phyloP scores from a whole-genome alignment of 2,797 vertebrate genomes.

The Chrysolophus pictus region DNA sequence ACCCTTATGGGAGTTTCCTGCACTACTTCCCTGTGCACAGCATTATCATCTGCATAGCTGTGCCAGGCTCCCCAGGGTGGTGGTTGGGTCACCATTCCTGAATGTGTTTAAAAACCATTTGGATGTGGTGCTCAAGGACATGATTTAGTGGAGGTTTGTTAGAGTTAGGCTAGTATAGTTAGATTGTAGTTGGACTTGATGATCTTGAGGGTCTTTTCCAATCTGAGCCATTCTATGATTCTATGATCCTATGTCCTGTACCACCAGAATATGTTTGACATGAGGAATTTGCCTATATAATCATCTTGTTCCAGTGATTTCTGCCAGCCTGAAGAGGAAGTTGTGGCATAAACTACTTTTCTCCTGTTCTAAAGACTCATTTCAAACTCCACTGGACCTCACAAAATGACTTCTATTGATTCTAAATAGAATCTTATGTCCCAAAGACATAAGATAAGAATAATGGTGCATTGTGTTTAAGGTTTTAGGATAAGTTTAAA shows the following conservation, averaged over 20 bases:
- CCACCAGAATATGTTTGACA: not conserved
- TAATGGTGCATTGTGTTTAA: slow-evolving; percentile 30
- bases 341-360: not conserved
- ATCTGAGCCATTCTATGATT: too few relatives aligned
- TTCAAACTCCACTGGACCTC: not conserved
- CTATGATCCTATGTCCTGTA: not conserved
- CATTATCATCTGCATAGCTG: fast-evolving
- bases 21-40: not conserved
- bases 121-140: too few relatives aligned
- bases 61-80: too few relatives aligned
- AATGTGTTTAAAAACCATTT: too few relatives aligned
- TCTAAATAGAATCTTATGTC: not conserved
- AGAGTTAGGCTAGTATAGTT: too few relatives aligned
- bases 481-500: not conserved
- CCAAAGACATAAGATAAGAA: not conserved
- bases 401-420: not conserved
- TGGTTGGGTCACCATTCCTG: too few relatives aligned
- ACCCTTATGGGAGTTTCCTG: not conserved
- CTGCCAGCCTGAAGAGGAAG: not conserved
- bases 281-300: not conserved
- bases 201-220: too few relatives aligned
- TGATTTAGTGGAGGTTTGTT: too few relatives aligned
- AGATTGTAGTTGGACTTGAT: too few relatives aligned
- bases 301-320: not conserved
- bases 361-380: not conserved